Conservation (phyloP, 2,888 invertebrate species). For the Oxycera nigricornis region DNA sequence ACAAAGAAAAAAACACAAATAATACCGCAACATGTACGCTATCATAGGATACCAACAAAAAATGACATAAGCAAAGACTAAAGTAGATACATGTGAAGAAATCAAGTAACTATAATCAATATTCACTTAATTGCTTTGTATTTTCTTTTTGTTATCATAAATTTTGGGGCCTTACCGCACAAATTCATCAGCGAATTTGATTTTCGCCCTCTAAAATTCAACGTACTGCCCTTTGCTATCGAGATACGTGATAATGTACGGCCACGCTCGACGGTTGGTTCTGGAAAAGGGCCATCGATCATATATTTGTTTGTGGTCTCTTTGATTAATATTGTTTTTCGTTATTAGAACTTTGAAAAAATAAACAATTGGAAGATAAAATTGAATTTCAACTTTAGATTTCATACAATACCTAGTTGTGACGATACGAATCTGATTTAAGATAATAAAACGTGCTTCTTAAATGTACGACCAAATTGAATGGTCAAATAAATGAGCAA, state of each 20-base stretch:
- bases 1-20: slow-evolving; percentile 9
- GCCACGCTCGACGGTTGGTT: slow-evolving; percentile 65
- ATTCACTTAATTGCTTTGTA: slow-evolving; percentile 8
- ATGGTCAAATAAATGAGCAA: no score
- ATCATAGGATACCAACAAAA: slow-evolving; percentile 3
- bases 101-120: slow-evolving; percentile 6
- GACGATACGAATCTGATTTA: no score
- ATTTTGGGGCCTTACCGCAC: slow-evolving; percentile 81
- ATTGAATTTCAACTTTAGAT: no score
- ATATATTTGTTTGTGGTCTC: neutral
- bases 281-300: slow-evolving; percentile 56
- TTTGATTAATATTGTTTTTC: neutral
- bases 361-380: neutral
- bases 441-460: no score
- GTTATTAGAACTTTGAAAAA: neutral
- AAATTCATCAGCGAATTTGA: slow-evolving; percentile 95
- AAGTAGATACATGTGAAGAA: slow-evolving; percentile 11
- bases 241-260: slow-evolving; percentile 71
- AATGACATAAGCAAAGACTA: slow-evolving; percentile 21
- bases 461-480: no score
- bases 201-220: slow-evolving; percentile 90
- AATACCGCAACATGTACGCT: neutral
- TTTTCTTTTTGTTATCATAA: slow-evolving; percentile 47
- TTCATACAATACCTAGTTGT: no score
- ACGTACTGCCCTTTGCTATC: slow-evolving; percentile 80